Conservation (phyloP, 2,797 vertebrate species). For the Sebastiscus albofasciatus region DNA sequence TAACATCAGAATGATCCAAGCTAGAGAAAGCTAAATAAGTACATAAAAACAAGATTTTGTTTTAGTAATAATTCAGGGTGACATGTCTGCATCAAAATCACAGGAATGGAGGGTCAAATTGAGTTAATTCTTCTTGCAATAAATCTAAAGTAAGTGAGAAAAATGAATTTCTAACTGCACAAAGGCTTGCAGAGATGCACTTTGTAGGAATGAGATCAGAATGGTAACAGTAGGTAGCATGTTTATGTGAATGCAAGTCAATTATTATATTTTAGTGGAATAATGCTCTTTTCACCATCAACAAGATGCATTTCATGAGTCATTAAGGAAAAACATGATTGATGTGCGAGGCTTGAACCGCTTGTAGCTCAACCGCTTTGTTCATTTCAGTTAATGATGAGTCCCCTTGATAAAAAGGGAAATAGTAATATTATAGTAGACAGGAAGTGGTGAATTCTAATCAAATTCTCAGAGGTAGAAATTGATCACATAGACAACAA, state of each 20-base stretch:
- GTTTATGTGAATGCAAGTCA: background rate
- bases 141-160: background rate
- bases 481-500: background rate
- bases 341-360: too few species aligned
- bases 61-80: too few species aligned
- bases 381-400: background rate
- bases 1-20: too few species aligned
- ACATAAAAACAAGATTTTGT: too few species aligned
- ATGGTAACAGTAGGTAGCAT: background rate
- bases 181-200: background rate
- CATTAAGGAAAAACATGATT: too few species aligned
- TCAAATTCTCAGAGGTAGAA: background rate
- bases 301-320: too few species aligned
- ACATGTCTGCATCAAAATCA: rapidly evolving
- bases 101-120: too few species aligned
- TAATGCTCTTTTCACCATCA: background rate
- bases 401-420: background rate
- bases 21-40: too few species aligned
- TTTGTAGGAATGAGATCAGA: background rate
- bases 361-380: rapidly evolving
- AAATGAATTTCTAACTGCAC: background rate
- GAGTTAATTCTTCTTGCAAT: too few species aligned
- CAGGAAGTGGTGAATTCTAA: background rate
- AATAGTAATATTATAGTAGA: background rate
- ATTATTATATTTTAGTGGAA: background rate